Conservation (phyloP, 1,140 invertebrate species). For the Leptoteleia sp. region DNA sequence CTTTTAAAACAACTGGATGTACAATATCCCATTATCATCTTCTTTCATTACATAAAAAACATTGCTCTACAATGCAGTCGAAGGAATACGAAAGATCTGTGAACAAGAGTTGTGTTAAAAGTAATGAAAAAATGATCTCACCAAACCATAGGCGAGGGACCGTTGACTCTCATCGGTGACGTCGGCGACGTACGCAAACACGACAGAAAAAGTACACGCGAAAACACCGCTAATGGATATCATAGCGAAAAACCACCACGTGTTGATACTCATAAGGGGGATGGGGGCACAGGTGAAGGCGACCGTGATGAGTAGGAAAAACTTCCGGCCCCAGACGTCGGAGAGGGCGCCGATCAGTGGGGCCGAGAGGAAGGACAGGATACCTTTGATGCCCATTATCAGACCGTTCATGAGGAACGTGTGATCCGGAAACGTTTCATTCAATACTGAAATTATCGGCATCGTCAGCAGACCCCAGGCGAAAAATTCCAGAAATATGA, state of each 20-base stretch:
- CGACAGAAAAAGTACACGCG: conserved; percentile 99
- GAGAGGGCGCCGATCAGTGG: conserved; percentile 98
- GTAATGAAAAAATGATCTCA: conserved; percentile 81
- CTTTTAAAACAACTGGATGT: no score
- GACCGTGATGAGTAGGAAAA: conserved; percentile 98
- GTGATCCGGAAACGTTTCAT: conserved; percentile 98
- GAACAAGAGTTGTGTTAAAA: no score
- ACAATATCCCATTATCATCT: no score
- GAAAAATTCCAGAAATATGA: conserved; percentile 99
- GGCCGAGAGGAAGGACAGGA: conserved; percentile 97
- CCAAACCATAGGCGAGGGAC: conserved; percentile 97
- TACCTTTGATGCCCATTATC: conserved; percentile 98
- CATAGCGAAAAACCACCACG: conserved; percentile 99
- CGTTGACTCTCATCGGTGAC: conserved; percentile 98
- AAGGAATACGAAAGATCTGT: no score
- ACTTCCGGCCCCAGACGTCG: conserved; percentile 98
- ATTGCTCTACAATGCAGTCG: no score
- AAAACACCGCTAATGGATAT: conserved; percentile 99
- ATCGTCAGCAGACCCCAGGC: conserved; percentile 99
- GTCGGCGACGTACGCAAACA: conserved; percentile 99
- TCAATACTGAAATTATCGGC: conserved; percentile 98
- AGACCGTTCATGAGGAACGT: conserved; percentile 99
- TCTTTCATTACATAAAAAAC: no score
- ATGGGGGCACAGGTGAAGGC: conserved; percentile 99
- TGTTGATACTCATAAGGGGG: conserved; percentile 99